phyloP scores from a whole-genome alignment of 2,888 invertebrate species.

The Tethea ocularis region DNA sequence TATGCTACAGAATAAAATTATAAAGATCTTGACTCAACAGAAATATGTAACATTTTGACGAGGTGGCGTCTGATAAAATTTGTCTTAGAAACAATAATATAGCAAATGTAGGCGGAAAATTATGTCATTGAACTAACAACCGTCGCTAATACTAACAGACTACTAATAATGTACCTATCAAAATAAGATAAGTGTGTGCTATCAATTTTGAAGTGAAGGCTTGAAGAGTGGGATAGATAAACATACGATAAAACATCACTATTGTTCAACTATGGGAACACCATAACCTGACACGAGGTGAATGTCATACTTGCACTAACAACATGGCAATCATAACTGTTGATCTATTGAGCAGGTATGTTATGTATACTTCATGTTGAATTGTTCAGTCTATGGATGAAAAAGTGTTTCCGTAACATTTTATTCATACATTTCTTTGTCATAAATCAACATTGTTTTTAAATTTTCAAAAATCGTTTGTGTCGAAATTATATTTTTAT shows the following conservation, averaged over 20 bases:
- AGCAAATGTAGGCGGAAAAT: background rate
- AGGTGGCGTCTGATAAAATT: no score
- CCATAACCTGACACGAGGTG: constrained; percentile 36
- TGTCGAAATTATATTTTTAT: no score
- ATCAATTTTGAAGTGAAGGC: background rate
- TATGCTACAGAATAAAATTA: background rate
- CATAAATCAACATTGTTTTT: no score
- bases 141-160: background rate
- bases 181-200: background rate
- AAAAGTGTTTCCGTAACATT: no score
- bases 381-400: background rate
- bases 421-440: no score
- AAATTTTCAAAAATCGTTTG: no score
- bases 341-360: background rate
- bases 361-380: background rate
- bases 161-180: background rate
- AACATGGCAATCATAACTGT: background rate
- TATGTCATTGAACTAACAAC: background rate
- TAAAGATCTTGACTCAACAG: background rate
- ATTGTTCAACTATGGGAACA: constrained; percentile 55
- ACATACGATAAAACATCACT: constrained; percentile 30
- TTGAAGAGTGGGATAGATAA: background rate
- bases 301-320: constrained; percentile 22
- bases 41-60: background rate
- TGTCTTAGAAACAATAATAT: background rate